Evolutionary conservation across 2,888 invertebrate species (phyloP).

Genomic region (Nymphalis c-album): DNA sequence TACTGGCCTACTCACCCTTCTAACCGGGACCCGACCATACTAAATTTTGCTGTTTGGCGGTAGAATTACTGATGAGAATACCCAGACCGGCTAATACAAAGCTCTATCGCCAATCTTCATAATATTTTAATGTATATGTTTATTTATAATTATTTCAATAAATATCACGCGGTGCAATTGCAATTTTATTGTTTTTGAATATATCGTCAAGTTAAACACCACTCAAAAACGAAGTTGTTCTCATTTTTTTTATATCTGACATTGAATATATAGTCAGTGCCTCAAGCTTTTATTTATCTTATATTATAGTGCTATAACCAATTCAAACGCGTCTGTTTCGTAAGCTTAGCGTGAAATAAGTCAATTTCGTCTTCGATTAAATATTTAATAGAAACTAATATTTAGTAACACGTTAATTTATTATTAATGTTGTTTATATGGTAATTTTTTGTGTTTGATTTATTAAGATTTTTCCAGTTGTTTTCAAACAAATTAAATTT

Average conservation of each 20-base stretch:
- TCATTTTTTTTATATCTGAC: not conserved
- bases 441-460: slow-evolving; percentile 28
- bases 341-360: slow-evolving; percentile 34
- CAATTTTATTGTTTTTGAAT: no score
- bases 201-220: not conserved
- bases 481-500: slow-evolving; percentile 26
- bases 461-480: slow-evolving; percentile 23
- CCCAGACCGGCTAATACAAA: no score
- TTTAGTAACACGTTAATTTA: slow-evolving; percentile 23
- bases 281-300: slow-evolving; percentile 4
- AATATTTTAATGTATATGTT: no score
- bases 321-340: slow-evolving; percentile 17
- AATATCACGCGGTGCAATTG: no score
- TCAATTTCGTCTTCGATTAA: slow-evolving; percentile 28
- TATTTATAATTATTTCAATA: no score
- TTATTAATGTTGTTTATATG: slow-evolving; percentile 28
- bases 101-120: no score
- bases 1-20: no score
- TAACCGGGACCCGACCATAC: no score
- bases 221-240: not conserved
- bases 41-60: no score
- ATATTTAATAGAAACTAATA: slow-evolving; percentile 24
- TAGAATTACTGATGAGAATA: no score
- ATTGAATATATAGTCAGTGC: not conserved
- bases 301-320: not conserved